Percentiles rank a stretch among this genome's conserved stretches.
phyloP scores from a whole-genome alignment of 2,888 invertebrate species.

The Tiphia femorata region DNA sequence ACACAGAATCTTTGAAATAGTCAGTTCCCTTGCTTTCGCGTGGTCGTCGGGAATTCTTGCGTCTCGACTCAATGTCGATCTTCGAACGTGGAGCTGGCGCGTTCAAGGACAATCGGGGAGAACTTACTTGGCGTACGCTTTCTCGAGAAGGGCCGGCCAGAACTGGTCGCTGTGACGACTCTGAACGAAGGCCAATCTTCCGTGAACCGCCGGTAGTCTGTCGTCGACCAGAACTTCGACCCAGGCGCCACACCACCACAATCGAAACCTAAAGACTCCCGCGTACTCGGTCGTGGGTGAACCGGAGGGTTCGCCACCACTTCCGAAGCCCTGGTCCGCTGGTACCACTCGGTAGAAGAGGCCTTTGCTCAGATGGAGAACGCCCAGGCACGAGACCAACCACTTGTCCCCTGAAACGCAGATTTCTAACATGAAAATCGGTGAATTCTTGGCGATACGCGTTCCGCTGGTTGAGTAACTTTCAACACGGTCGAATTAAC shows the following conservation, averaged over 20 bases:
- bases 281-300: slow-evolving; percentile 72
- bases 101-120: background rate
- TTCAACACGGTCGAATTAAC: too few relatives aligned
- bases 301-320: slow-evolving; percentile 69
- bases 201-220: slow-evolving; percentile 88
- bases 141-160: slow-evolving; percentile 91
- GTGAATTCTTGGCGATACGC: background rate
- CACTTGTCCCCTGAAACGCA: slow-evolving; percentile 83
- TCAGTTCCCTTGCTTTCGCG: too few relatives aligned
- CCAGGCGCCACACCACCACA: slow-evolving; percentile 97
- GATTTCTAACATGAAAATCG: background rate
- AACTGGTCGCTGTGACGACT: slow-evolving; percentile 84
- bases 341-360: slow-evolving; percentile 93
- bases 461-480: too few relatives aligned
- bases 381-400: slow-evolving; percentile 90
- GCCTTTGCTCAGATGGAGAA: slow-evolving; percentile 86
- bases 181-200: slow-evolving; percentile 88
- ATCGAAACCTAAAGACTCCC: slow-evolving; percentile 88
- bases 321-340: slow-evolving; percentile 83
- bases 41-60: too few relatives aligned
- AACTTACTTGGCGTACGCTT: slow-evolving; percentile 91
- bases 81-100: too few relatives aligned
- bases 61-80: too few relatives aligned
- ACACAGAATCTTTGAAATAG: too few relatives aligned
- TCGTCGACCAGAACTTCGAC: slow-evolving; percentile 91